Base-by-base conservation (phyloP, 1,140 invertebrate genomes). In the Trichonephila clavipes region DNA sequence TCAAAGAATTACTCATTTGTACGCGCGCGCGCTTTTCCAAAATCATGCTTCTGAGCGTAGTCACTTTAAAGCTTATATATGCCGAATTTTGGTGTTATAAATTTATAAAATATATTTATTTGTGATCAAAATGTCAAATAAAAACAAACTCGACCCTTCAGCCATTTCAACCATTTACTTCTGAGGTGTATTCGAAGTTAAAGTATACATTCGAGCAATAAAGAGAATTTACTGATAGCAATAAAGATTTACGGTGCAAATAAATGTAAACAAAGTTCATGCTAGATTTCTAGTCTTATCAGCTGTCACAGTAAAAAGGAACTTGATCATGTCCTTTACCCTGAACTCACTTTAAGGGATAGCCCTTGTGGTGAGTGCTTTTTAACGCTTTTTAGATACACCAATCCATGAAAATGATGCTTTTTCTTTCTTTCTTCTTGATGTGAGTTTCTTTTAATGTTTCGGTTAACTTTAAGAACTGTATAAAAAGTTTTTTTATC, bases 181-280 rank as follows among this genome's bases (percentile, higher is more conserved):
- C 19, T 18, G 69, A 34, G n/a, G 10, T n/a, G 24, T 24, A 69
- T 69, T 69, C n/a, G n/a, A 77, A 77, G 72, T 18, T 34, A 77
- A 77, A 34, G 34, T 19, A 77, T 34, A 77, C 16, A 34, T 16
- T 2, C 0, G 14, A 14, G 72, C 72, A 77, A 77, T 77, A 77
- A 77, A 40, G 34, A 77, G 28, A 77, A 77, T 77, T 77, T 77
- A 77, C 34, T 77, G 72, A 77, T 77, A 40, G 72, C 72, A 77
- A 77, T 77, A 77, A 77, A 77, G 72, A 77, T 77, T 77, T 77
- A 77, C 72, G 72, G 28, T 18, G 34, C 72, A 77, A 77, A 28
- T 77, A 77, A 77, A 77, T 77, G 72, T 77, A 77, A 77, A 77
- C 72, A 77, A 77, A 77, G 34, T 77, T 77, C 72, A 14, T 18